These are phyloP conservation scores for Eupsilia transversa DNA, from an alignment of 2,888 invertebrate species.

Conservation along the genomic window DNA sequence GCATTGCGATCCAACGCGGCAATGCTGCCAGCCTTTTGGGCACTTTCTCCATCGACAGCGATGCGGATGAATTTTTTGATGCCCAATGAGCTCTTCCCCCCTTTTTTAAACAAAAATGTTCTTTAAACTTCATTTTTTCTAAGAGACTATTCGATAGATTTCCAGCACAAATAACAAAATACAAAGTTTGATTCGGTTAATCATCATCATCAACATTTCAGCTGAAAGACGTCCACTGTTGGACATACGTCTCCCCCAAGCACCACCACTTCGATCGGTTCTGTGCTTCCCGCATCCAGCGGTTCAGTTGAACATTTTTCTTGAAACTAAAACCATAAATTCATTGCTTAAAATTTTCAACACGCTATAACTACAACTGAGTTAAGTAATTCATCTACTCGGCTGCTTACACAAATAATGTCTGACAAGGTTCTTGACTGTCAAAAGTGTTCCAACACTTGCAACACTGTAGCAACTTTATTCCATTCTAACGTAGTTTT, in stretches of 20 bases:
- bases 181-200: not conserved
- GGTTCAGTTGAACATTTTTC: not conserved
- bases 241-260: not conserved
- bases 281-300: no score
- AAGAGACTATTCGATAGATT: no score
- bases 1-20: no score
- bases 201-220: no score
- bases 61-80: no score
- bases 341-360: conserved; percentile 4
- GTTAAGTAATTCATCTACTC: conserved; percentile 27
- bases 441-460: conserved; percentile 48
- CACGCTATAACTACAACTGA: not conserved
- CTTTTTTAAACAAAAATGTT: no score
- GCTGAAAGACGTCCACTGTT: not conserved
- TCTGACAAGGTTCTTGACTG: conserved; percentile 44
- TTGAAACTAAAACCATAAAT: not conserved
- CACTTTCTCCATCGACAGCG: no score
- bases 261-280: no score
- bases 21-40: no score
- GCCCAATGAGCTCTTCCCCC: no score
- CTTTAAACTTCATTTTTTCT: no score
- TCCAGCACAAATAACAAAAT: not conserved
- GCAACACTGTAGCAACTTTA: conserved; percentile 40
- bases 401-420: conserved; percentile 34
- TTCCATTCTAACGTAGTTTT: conserved; percentile 50